Conservation (phyloP, 2,888 invertebrate genomes). For the Monochamus alternatus region DNA sequence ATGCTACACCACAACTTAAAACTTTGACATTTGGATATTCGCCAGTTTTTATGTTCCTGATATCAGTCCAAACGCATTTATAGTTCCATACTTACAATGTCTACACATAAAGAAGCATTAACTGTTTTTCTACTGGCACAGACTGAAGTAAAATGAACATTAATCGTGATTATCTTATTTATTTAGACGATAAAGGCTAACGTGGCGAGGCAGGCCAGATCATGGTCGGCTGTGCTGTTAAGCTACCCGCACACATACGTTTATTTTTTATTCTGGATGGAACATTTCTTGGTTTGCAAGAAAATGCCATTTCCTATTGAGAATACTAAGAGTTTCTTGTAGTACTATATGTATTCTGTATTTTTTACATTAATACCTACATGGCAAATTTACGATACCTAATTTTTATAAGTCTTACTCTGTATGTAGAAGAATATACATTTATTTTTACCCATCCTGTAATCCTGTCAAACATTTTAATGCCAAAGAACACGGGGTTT, state of each 20-base stretch:
- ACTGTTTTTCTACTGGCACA: conserved; percentile 21
- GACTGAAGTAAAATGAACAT: conserved; percentile 29
- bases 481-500: no score
- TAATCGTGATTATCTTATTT: conserved; percentile 31
- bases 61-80: neutral
- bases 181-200: conserved; percentile 24
- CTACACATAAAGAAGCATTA: conserved; percentile 18
- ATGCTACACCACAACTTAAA: no score
- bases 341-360: no score
- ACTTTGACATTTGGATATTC: no score
- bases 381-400: no score
- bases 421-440: no score
- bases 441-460: no score
- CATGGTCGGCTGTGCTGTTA: conserved; percentile 11
- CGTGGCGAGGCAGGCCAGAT: conserved; percentile 12
- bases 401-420: no score
- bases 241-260: neutral
- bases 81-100: conserved; percentile 4
- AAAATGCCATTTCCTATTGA: neutral
- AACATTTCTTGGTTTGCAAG: no score
- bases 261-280: neutral
- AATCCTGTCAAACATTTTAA: no score
- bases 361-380: no score
- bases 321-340: no score
- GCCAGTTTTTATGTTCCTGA: neutral